phyloP scores from a whole-genome alignment of 2,797 vertebrate species.

The Arnoldichthys spilopterus region DNA sequence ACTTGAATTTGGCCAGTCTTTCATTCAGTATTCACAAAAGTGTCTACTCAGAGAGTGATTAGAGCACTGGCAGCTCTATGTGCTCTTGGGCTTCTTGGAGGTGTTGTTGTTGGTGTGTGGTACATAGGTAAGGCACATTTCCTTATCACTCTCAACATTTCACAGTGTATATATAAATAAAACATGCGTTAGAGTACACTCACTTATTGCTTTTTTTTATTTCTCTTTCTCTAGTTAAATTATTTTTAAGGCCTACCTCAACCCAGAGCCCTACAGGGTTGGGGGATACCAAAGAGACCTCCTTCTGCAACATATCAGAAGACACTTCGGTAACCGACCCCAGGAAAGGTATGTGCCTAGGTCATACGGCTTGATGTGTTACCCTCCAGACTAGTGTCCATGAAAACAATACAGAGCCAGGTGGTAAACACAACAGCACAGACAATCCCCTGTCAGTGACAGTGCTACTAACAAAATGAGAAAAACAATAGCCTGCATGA shows the following conservation, averaged over 20 bases:
- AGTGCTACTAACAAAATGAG: slow-evolving; percentile 5
- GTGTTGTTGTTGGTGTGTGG: slow-evolving; percentile 80
- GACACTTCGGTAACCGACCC: slow-evolving; percentile 74
- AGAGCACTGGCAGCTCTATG: slow-evolving; percentile 75
- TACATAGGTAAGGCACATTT: slow-evolving; percentile 78
- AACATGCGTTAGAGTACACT: slow-evolving; percentile 1
- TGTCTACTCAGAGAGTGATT: slow-evolving; percentile 72
- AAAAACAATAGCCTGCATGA: slow-evolving; percentile 20
- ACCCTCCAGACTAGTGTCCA: not conserved
- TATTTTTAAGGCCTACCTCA: slow-evolving; percentile 77
- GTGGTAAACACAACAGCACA: slow-evolving; percentile 34
- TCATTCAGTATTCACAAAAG: slow-evolving; percentile 62
- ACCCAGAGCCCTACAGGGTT: slow-evolving; percentile 76
- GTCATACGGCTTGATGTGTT: not conserved
- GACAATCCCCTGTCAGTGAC: slow-evolving; percentile 6
- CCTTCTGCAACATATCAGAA: slow-evolving; percentile 83
- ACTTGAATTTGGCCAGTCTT: slow-evolving; percentile 42
- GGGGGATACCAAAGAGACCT: slow-evolving; percentile 78
- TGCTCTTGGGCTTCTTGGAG: slow-evolving; percentile 78
- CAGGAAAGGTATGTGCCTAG: slow-evolving; percentile 79
- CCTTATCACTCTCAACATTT: not conserved
- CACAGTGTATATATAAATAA: slow-evolving; percentile 47
- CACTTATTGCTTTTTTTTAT: not conserved
- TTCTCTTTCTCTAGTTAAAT: slow-evolving; percentile 69
- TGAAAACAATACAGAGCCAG: slow-evolving; percentile 6